Evolutionary conservation across 2,888 invertebrate genomes (phyloP).

Genomic region (Antheraea assamensis): DNA sequence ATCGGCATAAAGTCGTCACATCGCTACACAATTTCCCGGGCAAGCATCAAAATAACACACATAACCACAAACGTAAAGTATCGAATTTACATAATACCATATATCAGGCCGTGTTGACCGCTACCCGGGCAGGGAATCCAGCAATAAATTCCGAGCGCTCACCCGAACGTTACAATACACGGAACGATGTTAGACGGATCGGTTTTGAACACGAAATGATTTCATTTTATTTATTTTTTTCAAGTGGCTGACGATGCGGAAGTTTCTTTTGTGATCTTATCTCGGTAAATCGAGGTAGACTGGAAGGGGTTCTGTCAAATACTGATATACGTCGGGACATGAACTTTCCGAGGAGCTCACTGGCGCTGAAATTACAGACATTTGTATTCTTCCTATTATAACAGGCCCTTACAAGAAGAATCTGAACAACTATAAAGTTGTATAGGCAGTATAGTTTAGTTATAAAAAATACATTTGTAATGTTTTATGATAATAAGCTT

Average conservation of each 20-base stretch:
- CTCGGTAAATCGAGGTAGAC: neutral
- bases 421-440: neutral
- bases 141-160: conserved; percentile 26
- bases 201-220: conserved; percentile 21
- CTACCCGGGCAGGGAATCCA: conserved; percentile 25
- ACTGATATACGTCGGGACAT: neutral
- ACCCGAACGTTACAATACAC: conserved; percentile 26
- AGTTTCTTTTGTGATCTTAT: neutral
- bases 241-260: neutral
- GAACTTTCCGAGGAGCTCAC: neutral
- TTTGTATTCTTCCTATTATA: neutral
- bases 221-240: conserved; percentile 1
- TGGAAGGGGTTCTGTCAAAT: neutral
- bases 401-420: neutral
- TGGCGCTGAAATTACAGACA: neutral
- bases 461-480: too few relatives aligned
- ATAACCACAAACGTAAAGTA: conserved; percentile 12
- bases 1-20: conserved; percentile 1
- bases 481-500: neutral
- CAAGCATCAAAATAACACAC: conserved; percentile 11
- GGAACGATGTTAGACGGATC: conserved; percentile 25
- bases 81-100: conserved; percentile 30
- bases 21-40: conserved; percentile 6
- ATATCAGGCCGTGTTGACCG: conserved; percentile 30
- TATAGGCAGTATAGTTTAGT: neutral